Percentiles rank a stretch among this genome's conserved stretches.
Evolutionary conservation across 2,113 vertebrate genomes (phyloP).

Genomic region (Erpornis zantholeuca): DNA sequence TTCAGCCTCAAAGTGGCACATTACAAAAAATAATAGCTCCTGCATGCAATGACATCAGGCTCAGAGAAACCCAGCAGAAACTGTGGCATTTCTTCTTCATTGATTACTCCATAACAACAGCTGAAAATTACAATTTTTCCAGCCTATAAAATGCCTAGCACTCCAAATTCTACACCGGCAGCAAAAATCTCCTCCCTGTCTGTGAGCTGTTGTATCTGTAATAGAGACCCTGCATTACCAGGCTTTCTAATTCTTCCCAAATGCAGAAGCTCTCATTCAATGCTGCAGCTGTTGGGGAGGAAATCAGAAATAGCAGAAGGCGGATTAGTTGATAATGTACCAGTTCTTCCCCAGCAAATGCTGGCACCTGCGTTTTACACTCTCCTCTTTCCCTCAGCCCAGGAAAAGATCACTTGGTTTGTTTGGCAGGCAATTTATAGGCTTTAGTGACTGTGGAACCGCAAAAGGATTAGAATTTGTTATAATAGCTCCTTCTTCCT

Average conservation of each 20-base stretch:
- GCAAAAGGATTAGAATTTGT: constrained; percentile 49
- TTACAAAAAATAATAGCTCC: background rate
- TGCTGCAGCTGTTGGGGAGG: constrained; percentile 69
- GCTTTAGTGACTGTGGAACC: constrained; percentile 36
- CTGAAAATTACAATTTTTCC: constrained; percentile 59
- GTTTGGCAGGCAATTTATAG: constrained; percentile 56
- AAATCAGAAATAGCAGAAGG: constrained; percentile 74
- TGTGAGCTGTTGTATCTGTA: constrained; percentile 57
- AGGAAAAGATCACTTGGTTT: constrained; percentile 54
- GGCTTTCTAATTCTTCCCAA: constrained; percentile 68
- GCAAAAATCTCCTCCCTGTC: constrained; percentile 57
- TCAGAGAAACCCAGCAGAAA: constrained; percentile 35
- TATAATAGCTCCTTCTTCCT: constrained; percentile 54
- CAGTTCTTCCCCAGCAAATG: constrained; percentile 72
- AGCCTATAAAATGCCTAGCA: constrained; percentile 51
- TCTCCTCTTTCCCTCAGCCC: constrained; percentile 51
- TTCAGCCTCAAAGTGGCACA: background rate
- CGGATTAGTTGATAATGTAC: constrained; percentile 71
- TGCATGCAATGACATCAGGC: background rate
- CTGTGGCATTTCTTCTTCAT: constrained; percentile 11
- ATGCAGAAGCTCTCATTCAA: constrained; percentile 68
- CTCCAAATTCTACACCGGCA: constrained; percentile 54
- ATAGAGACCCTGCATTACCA: constrained; percentile 54
- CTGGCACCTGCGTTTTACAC: constrained; percentile 66
- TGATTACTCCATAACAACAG: constrained; percentile 46